Conservation (phyloP, 2,113 vertebrate genomes). For the Oreotrochilus melanogaster region DNA sequence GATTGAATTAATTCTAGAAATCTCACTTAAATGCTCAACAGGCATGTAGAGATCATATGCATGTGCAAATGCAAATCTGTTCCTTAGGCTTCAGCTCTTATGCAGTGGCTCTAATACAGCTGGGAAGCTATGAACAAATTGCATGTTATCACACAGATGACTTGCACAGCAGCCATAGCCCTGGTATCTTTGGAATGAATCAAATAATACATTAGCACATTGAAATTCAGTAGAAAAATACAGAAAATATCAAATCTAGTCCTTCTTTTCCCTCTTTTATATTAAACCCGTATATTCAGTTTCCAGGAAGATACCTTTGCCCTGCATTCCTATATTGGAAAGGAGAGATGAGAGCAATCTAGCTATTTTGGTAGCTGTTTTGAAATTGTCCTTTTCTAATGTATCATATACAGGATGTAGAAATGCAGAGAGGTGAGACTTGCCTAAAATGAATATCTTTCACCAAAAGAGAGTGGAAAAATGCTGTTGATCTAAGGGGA, state of each 20-base stretch:
- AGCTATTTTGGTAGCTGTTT: neutral
- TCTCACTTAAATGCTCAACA: neutral
- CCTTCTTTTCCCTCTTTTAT: neutral
- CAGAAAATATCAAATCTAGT: neutral
- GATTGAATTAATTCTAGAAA: neutral
- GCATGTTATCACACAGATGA: neutral
- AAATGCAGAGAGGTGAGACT: neutral
- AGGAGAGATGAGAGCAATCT: neutral
- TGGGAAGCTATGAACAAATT: neutral
- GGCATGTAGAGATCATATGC: neutral
- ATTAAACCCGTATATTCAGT: neutral
- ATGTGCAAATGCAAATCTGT: neutral
- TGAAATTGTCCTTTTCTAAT: neutral
- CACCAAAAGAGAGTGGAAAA: neutral
- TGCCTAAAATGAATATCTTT: neutral
- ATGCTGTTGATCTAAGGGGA: neutral
- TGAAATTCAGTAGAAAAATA: constrained; percentile 11
- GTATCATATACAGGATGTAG: neutral
- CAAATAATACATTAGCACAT: neutral
- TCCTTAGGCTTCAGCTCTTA: neutral
- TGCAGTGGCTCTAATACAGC: neutral
- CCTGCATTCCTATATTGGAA: neutral
- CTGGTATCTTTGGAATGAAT: neutral
- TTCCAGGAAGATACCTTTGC: constrained; percentile 4
- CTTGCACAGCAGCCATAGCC: neutral